Percentiles rank a stretch among this genome's conserved stretches.
These are phyloP conservation scores for Eciton burchellii DNA, from an alignment of 1,140 invertebrate genomes.

Conservation along the genomic window DNA sequence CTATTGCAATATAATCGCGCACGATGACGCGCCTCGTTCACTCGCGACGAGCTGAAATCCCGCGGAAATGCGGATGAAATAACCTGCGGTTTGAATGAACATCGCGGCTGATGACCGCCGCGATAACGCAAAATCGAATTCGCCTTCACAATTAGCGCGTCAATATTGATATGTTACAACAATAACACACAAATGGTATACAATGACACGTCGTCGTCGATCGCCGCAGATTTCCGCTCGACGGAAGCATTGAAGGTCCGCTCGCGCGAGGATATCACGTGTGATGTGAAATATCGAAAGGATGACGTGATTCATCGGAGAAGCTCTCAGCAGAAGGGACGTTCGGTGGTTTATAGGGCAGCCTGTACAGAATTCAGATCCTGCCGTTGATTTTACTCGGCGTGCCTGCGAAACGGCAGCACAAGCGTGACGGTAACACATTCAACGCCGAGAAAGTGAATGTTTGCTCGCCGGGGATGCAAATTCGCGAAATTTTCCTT, in stretches of 20 bases:
- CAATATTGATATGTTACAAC: too few relatives aligned
- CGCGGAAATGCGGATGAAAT: background rate
- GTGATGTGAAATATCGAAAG: too few relatives aligned
- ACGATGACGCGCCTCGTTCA: background rate
- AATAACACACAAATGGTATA: too few relatives aligned
- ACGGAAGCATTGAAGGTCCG: background rate
- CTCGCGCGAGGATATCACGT: too few relatives aligned
- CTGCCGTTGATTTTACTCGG: background rate
- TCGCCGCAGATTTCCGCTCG: background rate
- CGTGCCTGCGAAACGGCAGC: background rate
- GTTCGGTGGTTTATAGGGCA: too few relatives aligned
- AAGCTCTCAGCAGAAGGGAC: too few relatives aligned
- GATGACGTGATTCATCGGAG: too few relatives aligned
- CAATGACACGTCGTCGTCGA: too few relatives aligned
- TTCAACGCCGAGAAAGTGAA: background rate
- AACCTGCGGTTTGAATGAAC: background rate
- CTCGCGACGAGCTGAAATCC: conserved; percentile 5
- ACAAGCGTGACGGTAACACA: background rate
- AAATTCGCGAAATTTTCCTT: conserved; percentile 35
- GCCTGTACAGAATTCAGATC: background rate
- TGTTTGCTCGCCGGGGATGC: background rate
- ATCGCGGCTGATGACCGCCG: background rate
- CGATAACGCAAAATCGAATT: conserved; percentile 1
- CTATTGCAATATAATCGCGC: too few relatives aligned
- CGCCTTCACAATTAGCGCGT: conserved; percentile 5